Conservation (phyloP, 2,113 vertebrate genomes). For the Raja brachyura region DNA sequence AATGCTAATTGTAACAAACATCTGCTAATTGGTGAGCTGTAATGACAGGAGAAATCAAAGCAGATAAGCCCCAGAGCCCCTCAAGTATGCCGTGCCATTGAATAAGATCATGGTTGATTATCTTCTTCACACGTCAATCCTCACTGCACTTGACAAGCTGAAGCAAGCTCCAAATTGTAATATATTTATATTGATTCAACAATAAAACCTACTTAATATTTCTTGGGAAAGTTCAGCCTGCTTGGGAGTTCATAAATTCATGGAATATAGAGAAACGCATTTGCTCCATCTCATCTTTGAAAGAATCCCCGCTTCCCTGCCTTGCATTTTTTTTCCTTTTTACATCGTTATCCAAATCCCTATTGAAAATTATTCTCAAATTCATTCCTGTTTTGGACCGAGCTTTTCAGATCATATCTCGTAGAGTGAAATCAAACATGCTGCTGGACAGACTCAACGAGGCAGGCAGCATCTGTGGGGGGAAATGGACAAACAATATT, state of each 20-base stretch:
- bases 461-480: too few species aligned
- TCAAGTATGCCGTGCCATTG: too few species aligned
- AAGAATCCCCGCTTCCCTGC: not conserved
- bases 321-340: too few species aligned
- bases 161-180: not conserved
- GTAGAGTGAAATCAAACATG: not conserved
- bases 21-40: not conserved
- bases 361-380: not conserved
- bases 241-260: not conserved
- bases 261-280: not conserved
- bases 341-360: not conserved
- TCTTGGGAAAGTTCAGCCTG: not conserved
- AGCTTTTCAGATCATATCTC: not conserved
- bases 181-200: not conserved
- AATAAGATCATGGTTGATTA: too few species aligned
- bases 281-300: not conserved
- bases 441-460: too few species aligned
- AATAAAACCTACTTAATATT: not conserved
- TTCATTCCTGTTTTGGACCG: not conserved
- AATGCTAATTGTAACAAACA: not conserved
- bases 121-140: too few species aligned
- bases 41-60: not conserved
- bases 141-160: not conserved
- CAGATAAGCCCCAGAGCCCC: too few species aligned
- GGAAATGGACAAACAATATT: too few species aligned